phyloP scores from a whole-genome alignment of 2,797 vertebrate species.

The Cebuella pygmaea region DNA sequence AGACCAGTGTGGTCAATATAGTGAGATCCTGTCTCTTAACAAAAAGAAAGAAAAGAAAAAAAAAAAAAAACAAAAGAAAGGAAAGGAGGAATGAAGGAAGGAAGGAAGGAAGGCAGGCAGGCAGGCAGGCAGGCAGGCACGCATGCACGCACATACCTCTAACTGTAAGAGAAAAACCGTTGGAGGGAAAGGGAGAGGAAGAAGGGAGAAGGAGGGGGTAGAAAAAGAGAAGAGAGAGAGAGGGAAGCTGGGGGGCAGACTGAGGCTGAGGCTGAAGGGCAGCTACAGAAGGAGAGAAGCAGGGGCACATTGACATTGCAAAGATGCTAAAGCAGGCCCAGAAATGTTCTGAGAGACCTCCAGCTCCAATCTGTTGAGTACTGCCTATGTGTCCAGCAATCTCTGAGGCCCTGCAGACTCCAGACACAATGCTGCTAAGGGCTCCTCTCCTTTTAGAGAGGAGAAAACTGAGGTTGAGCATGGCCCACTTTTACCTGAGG shows the following conservation, averaged over 20 bases:
- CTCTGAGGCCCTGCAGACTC: neutral
- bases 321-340: neutral
- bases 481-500: neutral
- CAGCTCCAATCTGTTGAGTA: neutral
- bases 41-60: neutral
- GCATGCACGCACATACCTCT: neutral
- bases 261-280: neutral
- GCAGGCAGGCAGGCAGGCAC: too few species aligned
- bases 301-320: neutral
- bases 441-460: neutral
- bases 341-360: neutral
- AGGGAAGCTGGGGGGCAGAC: neutral
- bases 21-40: neutral
- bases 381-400: rapidly evolving
- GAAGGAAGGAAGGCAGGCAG: too few species aligned
- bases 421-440: neutral
- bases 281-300: neutral
- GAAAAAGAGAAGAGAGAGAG: rapidly evolving
- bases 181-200: rapidly evolving
- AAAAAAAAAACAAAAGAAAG: neutral
- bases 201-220: rapidly evolving
- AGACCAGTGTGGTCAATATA: neutral
- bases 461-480: neutral
- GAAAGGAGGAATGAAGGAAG: neutral
- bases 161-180: neutral